Evolutionary conservation across 2,797 vertebrate genomes (phyloP).

Genomic region (Telmatherina bonti): DNA sequence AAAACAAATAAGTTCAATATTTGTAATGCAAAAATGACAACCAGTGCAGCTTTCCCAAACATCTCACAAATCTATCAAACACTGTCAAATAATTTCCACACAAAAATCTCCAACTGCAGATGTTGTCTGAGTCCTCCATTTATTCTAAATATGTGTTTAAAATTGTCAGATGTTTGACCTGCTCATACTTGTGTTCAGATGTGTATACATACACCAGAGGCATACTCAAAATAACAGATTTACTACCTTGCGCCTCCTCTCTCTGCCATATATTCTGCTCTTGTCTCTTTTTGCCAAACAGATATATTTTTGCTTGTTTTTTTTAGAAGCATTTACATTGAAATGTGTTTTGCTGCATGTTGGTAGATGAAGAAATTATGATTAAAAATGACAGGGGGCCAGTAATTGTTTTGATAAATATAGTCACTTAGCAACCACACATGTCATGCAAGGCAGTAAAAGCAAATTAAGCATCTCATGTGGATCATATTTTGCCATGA

Average conservation of each 20-base stretch:
- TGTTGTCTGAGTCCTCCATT: constrained; percentile 25
- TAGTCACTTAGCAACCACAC: constrained; percentile 11
- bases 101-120: constrained; percentile 42
- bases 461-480: neutral
- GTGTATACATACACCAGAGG: constrained; percentile 13
- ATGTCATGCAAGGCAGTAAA: constrained; percentile 1
- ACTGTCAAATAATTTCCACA: constrained; percentile 17
- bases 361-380: neutral
- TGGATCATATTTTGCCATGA: constrained; percentile 6
- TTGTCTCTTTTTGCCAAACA: constrained; percentile 27
- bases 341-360: constrained; percentile 23
- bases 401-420: constrained; percentile 24
- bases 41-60: constrained; percentile 3
- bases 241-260: constrained; percentile 39
- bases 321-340: constrained; percentile 11
- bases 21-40: constrained; percentile 9
- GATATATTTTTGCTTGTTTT: constrained; percentile 34
- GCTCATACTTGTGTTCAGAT: constrained; percentile 31
- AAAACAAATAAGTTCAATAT: neutral
- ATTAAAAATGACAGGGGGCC: neutral
- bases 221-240: constrained; percentile 47
- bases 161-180: constrained; percentile 39
- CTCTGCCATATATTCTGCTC: constrained; percentile 16
- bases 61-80: constrained; percentile 27
- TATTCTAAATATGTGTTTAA: constrained; percentile 16